Conservation (phyloP, 2,113 vertebrate species). For the Tinamus guttatus region DNA sequence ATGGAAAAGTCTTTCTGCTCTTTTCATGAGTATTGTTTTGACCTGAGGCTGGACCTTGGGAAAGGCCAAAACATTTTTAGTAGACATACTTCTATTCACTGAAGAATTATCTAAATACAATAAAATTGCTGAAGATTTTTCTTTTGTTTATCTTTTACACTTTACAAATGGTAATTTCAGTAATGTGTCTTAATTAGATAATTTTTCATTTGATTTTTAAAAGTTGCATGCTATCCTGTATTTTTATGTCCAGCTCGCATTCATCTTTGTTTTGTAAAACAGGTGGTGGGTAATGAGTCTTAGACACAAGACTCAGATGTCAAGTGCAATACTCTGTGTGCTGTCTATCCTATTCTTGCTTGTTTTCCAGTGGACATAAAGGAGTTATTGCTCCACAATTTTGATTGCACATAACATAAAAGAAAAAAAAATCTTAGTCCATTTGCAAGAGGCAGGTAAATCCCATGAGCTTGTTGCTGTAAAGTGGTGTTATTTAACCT, state of each 20-base stretch:
- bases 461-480: background rate
- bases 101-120: constrained; percentile 67
- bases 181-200: constrained; percentile 6
- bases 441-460: background rate
- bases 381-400: background rate
- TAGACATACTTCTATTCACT: constrained; percentile 70
- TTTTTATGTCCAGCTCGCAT: background rate
- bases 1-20: constrained; percentile 55
- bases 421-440: background rate
- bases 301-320: background rate
- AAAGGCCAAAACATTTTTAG: constrained; percentile 74
- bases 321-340: background rate
- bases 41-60: constrained; percentile 80
- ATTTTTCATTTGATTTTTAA: constrained; percentile 23
- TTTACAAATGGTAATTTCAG: constrained; percentile 47
- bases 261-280: background rate
- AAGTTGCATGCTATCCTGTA: background rate
- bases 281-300: background rate
- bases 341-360: background rate
- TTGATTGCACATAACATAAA: background rate
- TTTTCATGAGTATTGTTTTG: constrained; percentile 75
- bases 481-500: background rate
- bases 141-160: constrained; percentile 28
- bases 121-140: too few species aligned
- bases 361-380: background rate